Conservation (phyloP, 2,888 invertebrate species). For the Athetis lepigone region DNA sequence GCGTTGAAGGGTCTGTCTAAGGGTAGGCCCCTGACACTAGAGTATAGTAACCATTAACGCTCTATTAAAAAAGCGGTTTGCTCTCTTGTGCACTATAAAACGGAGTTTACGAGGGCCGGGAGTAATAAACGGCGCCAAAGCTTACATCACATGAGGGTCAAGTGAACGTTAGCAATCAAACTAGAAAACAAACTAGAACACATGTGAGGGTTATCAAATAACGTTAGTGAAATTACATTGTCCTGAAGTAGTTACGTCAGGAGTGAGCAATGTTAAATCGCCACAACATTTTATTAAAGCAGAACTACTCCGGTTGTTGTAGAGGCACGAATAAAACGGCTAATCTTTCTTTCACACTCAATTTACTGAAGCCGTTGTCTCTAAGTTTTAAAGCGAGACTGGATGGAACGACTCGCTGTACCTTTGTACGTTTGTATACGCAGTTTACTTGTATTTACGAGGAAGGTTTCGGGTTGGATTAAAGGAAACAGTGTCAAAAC, state of each 20-base stretch:
- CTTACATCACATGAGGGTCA: conserved; percentile 77
- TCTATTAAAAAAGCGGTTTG: conserved; percentile 80
- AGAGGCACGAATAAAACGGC: conserved; percentile 51
- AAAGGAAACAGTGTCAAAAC: conserved; percentile 75
- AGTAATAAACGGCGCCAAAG: conserved; percentile 74
- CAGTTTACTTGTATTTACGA: conserved; percentile 60
- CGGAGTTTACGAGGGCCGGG: conserved; percentile 75
- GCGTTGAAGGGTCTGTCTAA: conserved; percentile 14
- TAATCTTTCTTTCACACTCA: conserved; percentile 66
- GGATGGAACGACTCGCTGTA: conserved; percentile 42
- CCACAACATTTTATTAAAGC: conserved; percentile 42
- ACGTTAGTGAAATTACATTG: conserved; percentile 43
- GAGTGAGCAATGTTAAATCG: conserved; percentile 22
- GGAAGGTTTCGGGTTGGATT: conserved; percentile 69
- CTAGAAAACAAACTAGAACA: conserved; percentile 71
- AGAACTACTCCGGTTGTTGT: conserved; percentile 41
- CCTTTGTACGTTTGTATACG: conserved; percentile 54
- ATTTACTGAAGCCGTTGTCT: conserved; percentile 57
- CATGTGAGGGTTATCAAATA: conserved; percentile 64
- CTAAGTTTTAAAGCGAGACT: conserved; percentile 57
- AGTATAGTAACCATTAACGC: conserved; percentile 75
- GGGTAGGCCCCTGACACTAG: conserved; percentile 63
- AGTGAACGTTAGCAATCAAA: conserved; percentile 75
- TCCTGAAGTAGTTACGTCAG: conserved; percentile 10
- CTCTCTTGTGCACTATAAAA: conserved; percentile 76